These are phyloP conservation scores for Aphelenchoides fujianensis DNA, from an alignment of 1,140 invertebrate species.

Conservation along the genomic window DNA sequence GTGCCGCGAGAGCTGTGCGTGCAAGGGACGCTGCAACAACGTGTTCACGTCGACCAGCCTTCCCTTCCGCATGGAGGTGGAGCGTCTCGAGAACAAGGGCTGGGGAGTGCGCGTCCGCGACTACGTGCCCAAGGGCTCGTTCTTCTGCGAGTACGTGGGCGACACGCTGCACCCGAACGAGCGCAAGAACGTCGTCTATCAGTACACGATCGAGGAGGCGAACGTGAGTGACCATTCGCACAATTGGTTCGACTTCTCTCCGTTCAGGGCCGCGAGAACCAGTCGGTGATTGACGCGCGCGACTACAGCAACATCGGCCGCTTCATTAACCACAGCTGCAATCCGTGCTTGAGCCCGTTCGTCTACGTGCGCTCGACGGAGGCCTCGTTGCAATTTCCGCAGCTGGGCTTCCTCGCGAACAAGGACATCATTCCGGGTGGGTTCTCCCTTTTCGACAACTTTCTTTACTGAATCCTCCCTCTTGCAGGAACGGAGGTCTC, in stretches of 20 bases:
- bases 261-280: no score
- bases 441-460: no score
- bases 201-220: not conserved
- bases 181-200: not conserved
- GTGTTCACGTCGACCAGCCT: not conserved
- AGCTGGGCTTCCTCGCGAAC: constrained; percentile 21
- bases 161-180: constrained; percentile 18
- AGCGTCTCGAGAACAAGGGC: constrained; percentile 13
- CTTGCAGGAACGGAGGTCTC: no score
- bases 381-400: constrained; percentile 2
- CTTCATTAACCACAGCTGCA: constrained; percentile 25
- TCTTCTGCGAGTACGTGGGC: constrained; percentile 22
- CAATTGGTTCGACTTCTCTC: no score
- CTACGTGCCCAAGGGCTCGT: not conserved
- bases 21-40: constrained; percentile 15
- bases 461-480: no score
- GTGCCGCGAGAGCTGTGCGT: constrained; percentile 19
- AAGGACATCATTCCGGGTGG: constrained; percentile 2
- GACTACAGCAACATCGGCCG: not conserved
- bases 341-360: constrained; percentile 20
- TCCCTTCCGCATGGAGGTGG: constrained; percentile 7
- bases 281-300: constrained; percentile 13
- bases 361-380: constrained; percentile 7
- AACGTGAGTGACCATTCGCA: no score
- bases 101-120: constrained; percentile 21